phyloP scores from a whole-genome alignment of 2,113 vertebrate species.

The Trichomycterus rosablanca region DNA sequence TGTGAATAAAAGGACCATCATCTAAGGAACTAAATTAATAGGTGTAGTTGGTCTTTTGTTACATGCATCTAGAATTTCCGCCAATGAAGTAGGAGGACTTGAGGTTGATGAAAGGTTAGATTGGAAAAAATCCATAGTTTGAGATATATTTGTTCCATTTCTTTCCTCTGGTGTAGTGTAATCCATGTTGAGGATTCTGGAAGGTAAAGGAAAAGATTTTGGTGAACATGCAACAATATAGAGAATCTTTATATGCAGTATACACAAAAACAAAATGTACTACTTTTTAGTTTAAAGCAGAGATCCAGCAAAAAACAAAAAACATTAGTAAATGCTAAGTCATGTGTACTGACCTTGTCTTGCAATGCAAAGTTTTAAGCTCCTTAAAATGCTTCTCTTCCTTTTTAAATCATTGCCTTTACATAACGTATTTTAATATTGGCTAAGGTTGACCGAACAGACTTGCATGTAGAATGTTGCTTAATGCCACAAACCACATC shows the following conservation, averaged over 20 bases:
- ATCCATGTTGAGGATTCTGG: neutral
- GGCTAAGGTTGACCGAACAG: neutral
- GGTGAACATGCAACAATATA: no score
- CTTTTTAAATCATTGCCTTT: neutral
- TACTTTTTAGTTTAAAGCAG: no score
- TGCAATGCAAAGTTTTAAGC: no score
- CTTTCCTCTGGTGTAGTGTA: neutral
- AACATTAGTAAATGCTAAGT: neutral
- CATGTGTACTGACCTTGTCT: neutral
- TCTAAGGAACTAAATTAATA: constrained; percentile 19
- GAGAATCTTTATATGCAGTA: no score
- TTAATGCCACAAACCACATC: neutral
- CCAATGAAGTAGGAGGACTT: neutral
- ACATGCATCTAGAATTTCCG: constrained; percentile 3
- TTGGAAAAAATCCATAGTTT: neutral
- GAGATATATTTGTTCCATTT: neutral
- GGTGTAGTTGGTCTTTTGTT: neutral
- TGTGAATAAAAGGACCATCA: constrained; percentile 22
- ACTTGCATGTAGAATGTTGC: neutral
- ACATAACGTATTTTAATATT: neutral
- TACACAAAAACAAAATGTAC: no score
- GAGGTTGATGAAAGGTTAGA: neutral
- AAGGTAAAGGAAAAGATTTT: no score
- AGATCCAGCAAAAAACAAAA: no score
- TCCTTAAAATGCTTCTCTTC: no score